Percentiles rank a stretch among this genome's conserved stretches.
Conservation (phyloP, 1,140 invertebrate species). For the Patella vulgata region DNA sequence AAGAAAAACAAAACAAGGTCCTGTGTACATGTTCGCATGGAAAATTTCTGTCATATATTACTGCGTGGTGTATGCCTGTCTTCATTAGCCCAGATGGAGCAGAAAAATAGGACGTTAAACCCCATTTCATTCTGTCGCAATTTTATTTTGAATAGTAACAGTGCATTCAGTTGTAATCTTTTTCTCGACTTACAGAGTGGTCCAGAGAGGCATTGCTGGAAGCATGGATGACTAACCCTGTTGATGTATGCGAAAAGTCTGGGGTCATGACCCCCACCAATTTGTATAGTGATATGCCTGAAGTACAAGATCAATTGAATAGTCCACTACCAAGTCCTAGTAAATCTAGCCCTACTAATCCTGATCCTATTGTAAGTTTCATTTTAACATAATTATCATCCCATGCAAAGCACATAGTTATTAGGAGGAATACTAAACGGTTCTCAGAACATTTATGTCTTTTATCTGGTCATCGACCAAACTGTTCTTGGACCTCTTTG, state of each 20-base stretch:
- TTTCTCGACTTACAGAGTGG: slow-evolving; percentile 77
- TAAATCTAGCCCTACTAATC: slow-evolving; percentile 32
- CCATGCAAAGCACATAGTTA: too few relatives aligned
- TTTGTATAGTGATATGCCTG: slow-evolving; percentile 58
- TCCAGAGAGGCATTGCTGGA: slow-evolving; percentile 76
- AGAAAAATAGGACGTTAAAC: too few relatives aligned
- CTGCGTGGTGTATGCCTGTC: too few relatives aligned
- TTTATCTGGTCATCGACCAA: background rate
- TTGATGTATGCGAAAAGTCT: slow-evolving; percentile 75
- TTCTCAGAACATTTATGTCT: slow-evolving; percentile 3
- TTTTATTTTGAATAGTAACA: too few relatives aligned
- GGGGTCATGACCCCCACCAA: slow-evolving; percentile 74
- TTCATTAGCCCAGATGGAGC: too few relatives aligned
- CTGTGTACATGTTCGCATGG: too few relatives aligned
- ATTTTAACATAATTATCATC: too few relatives aligned
- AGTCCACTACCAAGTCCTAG: slow-evolving; percentile 39
- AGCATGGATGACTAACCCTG: slow-evolving; percentile 77
- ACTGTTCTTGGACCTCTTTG: too few relatives aligned
- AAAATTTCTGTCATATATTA: too few relatives aligned
- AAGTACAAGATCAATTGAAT: slow-evolving; percentile 51
- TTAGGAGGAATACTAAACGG: background rate
- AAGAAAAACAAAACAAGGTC: too few relatives aligned
- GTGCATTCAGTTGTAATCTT: too few relatives aligned
- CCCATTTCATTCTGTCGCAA: too few relatives aligned
- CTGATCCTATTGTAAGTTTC: slow-evolving; percentile 35